phyloP scores from a whole-genome alignment of 2,113 vertebrate genomes.

The Campylomormyrus numenius region DNA sequence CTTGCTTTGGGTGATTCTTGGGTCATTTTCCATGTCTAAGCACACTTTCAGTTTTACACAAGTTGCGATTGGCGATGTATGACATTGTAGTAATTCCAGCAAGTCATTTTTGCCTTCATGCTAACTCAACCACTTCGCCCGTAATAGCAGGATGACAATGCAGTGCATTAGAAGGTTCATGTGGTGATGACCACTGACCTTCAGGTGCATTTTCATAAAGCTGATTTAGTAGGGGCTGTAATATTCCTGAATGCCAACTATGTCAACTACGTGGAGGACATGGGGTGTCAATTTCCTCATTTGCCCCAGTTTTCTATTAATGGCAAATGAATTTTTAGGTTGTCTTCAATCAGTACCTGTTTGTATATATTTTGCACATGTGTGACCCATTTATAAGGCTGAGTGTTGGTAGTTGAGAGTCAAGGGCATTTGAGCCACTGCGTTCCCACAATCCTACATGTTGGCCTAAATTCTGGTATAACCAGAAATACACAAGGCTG shows the following conservation, averaged over 20 bases:
- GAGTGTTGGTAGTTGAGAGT: neutral
- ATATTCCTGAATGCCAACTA: neutral
- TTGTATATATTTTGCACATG: neutral
- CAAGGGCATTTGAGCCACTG: neutral
- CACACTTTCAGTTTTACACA: neutral
- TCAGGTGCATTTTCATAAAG: neutral
- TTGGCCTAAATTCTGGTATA: neutral
- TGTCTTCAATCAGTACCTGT: neutral
- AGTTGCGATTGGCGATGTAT: neutral
- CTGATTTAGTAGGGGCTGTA: neutral
- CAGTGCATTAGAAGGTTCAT: neutral
- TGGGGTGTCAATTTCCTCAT: neutral
- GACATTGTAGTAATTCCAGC: neutral
- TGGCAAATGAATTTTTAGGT: neutral
- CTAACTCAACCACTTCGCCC: neutral
- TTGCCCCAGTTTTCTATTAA: neutral
- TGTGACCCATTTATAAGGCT: neutral
- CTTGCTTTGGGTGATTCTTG: neutral
- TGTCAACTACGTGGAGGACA: neutral
- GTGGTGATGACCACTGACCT: neutral
- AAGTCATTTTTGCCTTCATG: neutral
- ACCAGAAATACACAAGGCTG: neutral
- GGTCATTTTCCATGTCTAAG: neutral
- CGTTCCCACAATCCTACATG: neutral
- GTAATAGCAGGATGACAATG: neutral